Evolutionary conservation across 1,140 invertebrate genomes (phyloP).

Genomic region (Apocrypta bakeri): DNA sequence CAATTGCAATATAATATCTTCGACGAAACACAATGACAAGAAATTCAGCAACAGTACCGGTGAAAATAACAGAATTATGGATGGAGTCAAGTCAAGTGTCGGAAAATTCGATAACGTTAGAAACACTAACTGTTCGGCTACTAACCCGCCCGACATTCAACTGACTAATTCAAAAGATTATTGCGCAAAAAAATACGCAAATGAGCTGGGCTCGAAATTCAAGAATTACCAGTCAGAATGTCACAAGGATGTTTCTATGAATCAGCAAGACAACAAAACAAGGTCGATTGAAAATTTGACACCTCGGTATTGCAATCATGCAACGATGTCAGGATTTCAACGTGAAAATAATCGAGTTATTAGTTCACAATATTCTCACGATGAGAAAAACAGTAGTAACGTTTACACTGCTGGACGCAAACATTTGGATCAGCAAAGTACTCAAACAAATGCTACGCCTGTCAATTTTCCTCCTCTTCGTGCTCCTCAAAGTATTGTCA

Average conservation of each 20-base stretch:
- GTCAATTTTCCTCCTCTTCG: conserved; percentile 64
- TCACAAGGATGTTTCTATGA: conserved; percentile 49
- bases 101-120: conserved; percentile 48
- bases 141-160: conserved; percentile 52
- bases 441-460: conserved; percentile 56
- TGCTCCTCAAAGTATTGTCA: conserved; percentile 65
- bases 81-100: conserved; percentile 19
- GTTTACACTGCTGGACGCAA: conserved; percentile 55
- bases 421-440: conserved; percentile 57
- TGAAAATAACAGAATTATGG: conserved; percentile 2
- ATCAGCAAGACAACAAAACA: conserved; percentile 57
- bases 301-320: conserved; percentile 29
- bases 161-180: conserved; percentile 56
- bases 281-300: conserved; percentile 38
- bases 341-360: conserved; percentile 15
- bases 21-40: conserved; percentile 9
- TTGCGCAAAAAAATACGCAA: conserved; percentile 53
- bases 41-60: neutral
- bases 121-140: conserved; percentile 42
- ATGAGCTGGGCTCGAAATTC: conserved; percentile 53
- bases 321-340: conserved; percentile 6
- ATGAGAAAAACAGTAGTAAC: conserved; percentile 47
- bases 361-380: conserved; percentile 15
- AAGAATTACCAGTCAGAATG: conserved; percentile 57
- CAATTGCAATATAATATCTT: neutral